A percentile compares a stretch with the other conserved stretches of the same genome.
phyloP scores from a whole-genome alignment of 2,888 invertebrate genomes.

The Eledona agricola region DNA sequence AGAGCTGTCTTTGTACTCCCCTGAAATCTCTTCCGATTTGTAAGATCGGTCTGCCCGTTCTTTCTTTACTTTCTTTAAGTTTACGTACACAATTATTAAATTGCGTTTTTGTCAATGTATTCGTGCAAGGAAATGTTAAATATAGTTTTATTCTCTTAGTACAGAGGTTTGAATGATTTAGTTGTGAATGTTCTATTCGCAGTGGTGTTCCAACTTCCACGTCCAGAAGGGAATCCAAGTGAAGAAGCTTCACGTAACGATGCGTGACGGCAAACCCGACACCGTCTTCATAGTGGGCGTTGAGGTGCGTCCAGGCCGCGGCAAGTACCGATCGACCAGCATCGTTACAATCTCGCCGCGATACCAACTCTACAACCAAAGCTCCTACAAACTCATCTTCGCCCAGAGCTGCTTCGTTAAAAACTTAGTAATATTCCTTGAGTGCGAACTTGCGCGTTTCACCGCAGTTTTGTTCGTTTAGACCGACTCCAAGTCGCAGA shows the following conservation, averaged over 20 bases:
- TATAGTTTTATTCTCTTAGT: too few species aligned
- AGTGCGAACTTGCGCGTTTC: neutral
- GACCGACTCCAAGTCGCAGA: constrained; percentile 72
- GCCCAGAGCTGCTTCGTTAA: constrained; percentile 87
- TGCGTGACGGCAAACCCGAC: constrained; percentile 72
- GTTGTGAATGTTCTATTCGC: constrained; percentile 42
- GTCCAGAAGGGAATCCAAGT: constrained; percentile 66
- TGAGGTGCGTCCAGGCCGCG: constrained; percentile 86
- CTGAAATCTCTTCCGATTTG: too few species aligned
- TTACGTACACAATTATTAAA: too few species aligned
- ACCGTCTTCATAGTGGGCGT: constrained; percentile 88
- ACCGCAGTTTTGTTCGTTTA: constrained; percentile 49
- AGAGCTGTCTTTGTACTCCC: too few species aligned
- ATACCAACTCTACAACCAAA: constrained; percentile 93
- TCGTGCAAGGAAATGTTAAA: too few species aligned
- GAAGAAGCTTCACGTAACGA: constrained; percentile 67
- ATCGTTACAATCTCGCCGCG: constrained; percentile 93
- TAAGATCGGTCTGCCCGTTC: too few species aligned
- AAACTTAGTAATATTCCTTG: constrained; percentile 66
- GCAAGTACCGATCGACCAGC: constrained; percentile 85
- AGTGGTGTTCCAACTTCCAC: constrained; percentile 90
- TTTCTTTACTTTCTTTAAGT: too few species aligned
- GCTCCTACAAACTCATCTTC: constrained; percentile 79
- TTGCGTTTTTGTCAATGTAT: too few species aligned
- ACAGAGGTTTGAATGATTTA: too few species aligned